Evolutionary conservation across 2,113 vertebrate genomes (phyloP), one percentile per base, ranked within the genome.

Genomic region (Cebidichthys violaceus): DNA sequence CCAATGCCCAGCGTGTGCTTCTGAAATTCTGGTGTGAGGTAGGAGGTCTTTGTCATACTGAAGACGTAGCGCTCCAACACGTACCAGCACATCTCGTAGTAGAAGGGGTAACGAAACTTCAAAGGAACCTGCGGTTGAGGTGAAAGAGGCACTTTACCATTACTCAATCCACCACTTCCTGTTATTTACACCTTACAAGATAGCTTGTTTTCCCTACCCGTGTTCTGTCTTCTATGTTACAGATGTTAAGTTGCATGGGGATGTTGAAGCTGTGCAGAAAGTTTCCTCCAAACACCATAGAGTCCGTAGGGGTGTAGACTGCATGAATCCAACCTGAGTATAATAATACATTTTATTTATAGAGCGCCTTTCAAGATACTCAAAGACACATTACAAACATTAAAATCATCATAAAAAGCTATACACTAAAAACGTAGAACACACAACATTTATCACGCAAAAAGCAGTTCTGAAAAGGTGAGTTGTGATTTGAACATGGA

Each of bases 241-340:
- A 90, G 79, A 94, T 94, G 83, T 91, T 93, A 0, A 94, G 90
- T 14, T 94, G 98, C 96, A 96, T 99, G 11, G 98, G 97, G 92
- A 99, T 98, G 93, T 99, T 99, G 91, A 99, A 99, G 84, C 98
- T 99, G 95, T 99, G 98, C 78, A 99, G 93, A 92, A 99, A 99
- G 87, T 99, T 99, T 75, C 98, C 98, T 75, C 98, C 98, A 39
- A 99, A 99, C 33, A 99, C 98, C 89, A 99, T 93, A 0, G 98
- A 98, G 91, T 99, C 98, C 91, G 96, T 95, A 47, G 98, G 98
- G 47, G 98, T 99, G 91, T 99, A 99, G 29, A 99, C 98, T 1
- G 93, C 93, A 75, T 93, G 92, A 66, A 94, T 92, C 92, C 94
- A 94, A 47, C 94, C 89, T 92, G 77, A 57, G 64, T 1, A 66